A percentile compares a stretch with the other conserved stretches of the same genome.
Conservation (phyloP, 2,797 vertebrate genomes). For the Hydrophis major region DNA sequence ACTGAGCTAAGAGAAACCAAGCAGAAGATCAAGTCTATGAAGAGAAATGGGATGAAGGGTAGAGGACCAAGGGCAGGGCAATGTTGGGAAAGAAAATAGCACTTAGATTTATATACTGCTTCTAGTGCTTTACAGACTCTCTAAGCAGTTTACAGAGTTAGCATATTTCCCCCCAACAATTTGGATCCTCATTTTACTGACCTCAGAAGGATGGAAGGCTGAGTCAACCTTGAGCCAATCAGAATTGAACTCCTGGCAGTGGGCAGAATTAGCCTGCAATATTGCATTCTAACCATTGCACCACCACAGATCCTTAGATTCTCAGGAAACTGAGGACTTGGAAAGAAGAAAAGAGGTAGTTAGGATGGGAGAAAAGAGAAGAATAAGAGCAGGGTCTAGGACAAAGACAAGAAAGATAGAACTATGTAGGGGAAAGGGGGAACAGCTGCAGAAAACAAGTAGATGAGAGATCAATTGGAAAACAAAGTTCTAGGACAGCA, state of each 20-base stretch:
- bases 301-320: background rate
- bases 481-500: background rate
- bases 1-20: background rate
- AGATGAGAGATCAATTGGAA: too few species aligned
- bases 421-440: background rate
- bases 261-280: background rate
- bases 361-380: background rate
- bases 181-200: background rate
- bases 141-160: background rate
- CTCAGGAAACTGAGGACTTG: background rate
- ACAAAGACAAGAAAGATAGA: background rate
- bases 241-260: background rate
- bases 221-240: background rate
- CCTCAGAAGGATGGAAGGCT: background rate
- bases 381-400: background rate
- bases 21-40: background rate
- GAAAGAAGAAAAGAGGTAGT: background rate
- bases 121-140: background rate
- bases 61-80: background rate
- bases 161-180: background rate
- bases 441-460: background rate
- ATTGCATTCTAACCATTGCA: background rate
- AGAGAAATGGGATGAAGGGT: background rate
- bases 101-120: background rate
- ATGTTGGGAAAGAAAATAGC: background rate